These are phyloP conservation scores for Microcebus lehilahytsara DNA, from an alignment of 2,113 vertebrate genomes.

Conservation along the genomic window DNA sequence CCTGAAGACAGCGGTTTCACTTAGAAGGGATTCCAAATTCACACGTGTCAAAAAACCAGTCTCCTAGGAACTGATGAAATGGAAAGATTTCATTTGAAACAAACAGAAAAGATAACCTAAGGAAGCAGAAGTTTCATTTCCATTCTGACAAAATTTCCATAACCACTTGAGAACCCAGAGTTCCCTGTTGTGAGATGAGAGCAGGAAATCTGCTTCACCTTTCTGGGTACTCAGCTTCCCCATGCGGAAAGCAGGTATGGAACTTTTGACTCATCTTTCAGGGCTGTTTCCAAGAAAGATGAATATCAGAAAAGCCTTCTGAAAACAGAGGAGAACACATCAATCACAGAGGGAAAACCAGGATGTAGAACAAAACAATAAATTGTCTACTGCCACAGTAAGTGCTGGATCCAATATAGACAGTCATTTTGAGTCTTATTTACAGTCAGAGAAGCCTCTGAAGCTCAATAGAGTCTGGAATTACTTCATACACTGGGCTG, in stretches of 20 bases:
- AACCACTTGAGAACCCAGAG: background rate
- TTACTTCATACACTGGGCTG: conserved; percentile 37
- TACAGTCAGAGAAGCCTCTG: background rate
- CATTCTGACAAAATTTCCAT: conserved; percentile 33
- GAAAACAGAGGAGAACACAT: background rate
- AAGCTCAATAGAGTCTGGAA: conserved; percentile 35
- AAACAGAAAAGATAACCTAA: conserved; percentile 6
- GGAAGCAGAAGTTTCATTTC: conserved; percentile 64
- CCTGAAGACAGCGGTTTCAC: background rate
- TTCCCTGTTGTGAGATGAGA: background rate
- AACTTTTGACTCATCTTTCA: conserved; percentile 42
- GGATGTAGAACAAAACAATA: background rate
- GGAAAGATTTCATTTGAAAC: conserved; percentile 21
- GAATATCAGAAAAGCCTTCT: background rate
- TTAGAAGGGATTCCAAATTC: background rate
- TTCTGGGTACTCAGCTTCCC: conserved; percentile 35
- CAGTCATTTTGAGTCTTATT: background rate
- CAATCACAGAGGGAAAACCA: background rate
- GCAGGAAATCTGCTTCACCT: background rate
- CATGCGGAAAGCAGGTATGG: conserved; percentile 44
- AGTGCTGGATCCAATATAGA: background rate
- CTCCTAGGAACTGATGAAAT: background rate
- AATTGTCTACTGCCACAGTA: background rate
- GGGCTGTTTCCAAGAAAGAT: background rate
- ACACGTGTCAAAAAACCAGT: background rate